phyloP scores from a whole-genome alignment of 1,140 invertebrate species.

The Bombyx mandarina region DNA sequence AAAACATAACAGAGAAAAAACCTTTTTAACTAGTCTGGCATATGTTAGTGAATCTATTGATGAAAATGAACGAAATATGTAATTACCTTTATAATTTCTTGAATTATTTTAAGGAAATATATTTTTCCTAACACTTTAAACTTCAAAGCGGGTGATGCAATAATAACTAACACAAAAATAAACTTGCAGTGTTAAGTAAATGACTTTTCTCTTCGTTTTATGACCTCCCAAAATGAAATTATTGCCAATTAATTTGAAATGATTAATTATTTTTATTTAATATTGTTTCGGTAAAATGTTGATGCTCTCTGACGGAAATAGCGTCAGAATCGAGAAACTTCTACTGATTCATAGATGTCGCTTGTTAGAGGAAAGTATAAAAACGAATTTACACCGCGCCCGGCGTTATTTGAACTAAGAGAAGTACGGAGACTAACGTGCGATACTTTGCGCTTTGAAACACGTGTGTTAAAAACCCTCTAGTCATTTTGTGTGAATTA shows the following conservation, averaged over 20 bases:
- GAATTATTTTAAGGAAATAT: too few species aligned
- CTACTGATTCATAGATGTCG: constrained; percentile 56
- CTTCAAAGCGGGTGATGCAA: too few species aligned
- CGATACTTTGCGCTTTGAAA: constrained; percentile 31
- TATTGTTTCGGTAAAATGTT: neutral
- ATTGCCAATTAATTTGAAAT: neutral
- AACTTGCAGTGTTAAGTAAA: too few species aligned
- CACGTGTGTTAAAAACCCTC: constrained; percentile 49
- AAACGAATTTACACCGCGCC: constrained; percentile 25
- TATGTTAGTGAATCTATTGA: too few species aligned
- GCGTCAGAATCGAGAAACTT: constrained; percentile 47
- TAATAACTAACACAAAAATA: too few species aligned
- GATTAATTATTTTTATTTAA: neutral
- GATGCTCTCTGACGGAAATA: constrained; percentile 25
- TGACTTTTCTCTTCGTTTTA: neutral
- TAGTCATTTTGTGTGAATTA: constrained; percentile 15
- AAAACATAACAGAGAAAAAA: too few species aligned
- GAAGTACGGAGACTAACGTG: constrained; percentile 27
- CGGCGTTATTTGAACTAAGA: constrained; percentile 47
- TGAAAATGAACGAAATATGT: too few species aligned
- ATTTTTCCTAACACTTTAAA: too few species aligned
- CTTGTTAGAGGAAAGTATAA: constrained; percentile 32
- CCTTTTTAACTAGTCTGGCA: too few species aligned
- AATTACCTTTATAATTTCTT: neutral
- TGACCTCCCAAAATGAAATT: neutral